phyloP scores from a whole-genome alignment of 2,113 vertebrate species.

The Hipposideros armiger region DNA sequence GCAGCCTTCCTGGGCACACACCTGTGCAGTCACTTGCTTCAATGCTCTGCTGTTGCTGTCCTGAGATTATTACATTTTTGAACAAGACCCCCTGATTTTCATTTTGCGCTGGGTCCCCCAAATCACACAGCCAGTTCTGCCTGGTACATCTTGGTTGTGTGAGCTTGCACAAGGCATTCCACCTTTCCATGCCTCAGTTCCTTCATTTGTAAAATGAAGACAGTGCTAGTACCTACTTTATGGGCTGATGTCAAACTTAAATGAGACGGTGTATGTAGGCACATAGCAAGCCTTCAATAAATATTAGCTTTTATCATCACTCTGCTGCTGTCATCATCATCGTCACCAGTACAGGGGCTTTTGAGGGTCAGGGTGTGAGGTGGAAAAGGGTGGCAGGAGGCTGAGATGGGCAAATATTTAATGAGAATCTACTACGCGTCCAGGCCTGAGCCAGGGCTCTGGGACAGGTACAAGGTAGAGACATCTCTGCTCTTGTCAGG shows the following conservation, averaged over 20 bases:
- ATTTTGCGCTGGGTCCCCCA: background rate
- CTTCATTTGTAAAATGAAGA: background rate
- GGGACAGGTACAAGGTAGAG: background rate
- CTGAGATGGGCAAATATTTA: background rate
- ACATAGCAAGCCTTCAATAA: background rate
- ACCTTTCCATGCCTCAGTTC: background rate
- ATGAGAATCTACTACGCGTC: background rate
- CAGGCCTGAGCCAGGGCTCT: background rate
- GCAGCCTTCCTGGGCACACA: background rate
- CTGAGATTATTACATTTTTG: background rate
- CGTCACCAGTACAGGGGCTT: no score
- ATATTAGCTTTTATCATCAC: background rate
- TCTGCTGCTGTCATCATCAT: no score
- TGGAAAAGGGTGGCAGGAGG: background rate
- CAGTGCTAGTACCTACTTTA: background rate
- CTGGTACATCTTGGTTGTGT: background rate
- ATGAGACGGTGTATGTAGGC: background rate
- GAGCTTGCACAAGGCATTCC: background rate
- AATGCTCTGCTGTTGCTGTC: background rate
- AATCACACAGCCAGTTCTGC: background rate
- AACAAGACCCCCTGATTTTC: background rate
- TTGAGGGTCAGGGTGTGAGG: background rate
- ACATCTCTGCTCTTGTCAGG: background rate
- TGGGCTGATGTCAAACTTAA: background rate
- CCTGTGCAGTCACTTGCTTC: background rate